Conservation (phyloP, 2,797 vertebrate genomes). For the Sphenodon punctatus region DNA sequence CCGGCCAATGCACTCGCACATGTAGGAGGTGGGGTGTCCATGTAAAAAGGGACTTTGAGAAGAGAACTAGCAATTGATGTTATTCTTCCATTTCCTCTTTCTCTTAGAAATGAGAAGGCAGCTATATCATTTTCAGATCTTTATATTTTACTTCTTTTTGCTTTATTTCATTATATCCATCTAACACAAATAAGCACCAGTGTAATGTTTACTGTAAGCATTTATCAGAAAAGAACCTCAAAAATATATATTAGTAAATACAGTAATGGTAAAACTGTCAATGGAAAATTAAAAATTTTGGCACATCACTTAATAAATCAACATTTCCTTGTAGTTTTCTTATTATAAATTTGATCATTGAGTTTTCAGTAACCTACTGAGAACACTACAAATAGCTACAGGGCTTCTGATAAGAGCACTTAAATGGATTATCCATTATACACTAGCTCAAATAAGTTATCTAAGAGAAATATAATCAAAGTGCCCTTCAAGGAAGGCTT, state of each 20-base stretch:
- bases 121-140: background rate
- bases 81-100: background rate
- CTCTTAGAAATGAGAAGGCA: background rate
- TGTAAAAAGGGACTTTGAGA: no score
- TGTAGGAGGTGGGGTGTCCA: no score
- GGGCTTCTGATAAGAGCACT: slow-evolving; percentile 77
- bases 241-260: background rate
- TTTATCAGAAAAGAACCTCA: background rate
- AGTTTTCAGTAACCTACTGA: slow-evolving; percentile 50
- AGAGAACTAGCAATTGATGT: background rate
- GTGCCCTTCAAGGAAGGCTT: slow-evolving; percentile 67
- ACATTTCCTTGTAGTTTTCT: background rate
- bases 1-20: no score
- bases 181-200: background rate
- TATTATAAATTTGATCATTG: slow-evolving; percentile 35
- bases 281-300: background rate
- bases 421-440: slow-evolving; percentile 81
- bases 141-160: background rate
- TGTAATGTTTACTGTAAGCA: background rate
- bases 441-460: slow-evolving; percentile 77
- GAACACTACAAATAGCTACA: slow-evolving; percentile 66
- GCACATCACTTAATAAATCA: background rate
- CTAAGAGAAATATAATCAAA: slow-evolving; percentile 75
- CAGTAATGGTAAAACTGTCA: background rate
- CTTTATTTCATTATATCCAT: background rate